Base-by-base conservation (phyloP, 2,888 invertebrate species). In the Pecten maximus region DNA sequence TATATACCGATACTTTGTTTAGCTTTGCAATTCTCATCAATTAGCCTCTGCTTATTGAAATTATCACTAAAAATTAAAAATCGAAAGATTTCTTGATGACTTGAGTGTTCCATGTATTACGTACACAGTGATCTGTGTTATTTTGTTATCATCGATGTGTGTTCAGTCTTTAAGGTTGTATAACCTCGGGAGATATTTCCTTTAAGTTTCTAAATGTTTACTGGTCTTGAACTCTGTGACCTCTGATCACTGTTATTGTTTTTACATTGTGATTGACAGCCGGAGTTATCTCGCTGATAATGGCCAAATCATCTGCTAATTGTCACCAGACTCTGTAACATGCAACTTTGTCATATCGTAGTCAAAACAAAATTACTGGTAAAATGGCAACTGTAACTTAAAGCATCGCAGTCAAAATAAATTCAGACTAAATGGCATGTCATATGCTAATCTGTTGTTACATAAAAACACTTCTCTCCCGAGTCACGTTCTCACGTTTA, bases 331-430 rank as follows among this genome's bases (percentile, higher is more conserved):
- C 35, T 35, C 35, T 74, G 35, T 74, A 35, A 15, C 74, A 19
- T 74, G 35, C 16, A 35, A 74, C 74, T 74, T 74, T 15, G 12
- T 10, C 44, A 44, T 28, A 2, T 28, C 35, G 23, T 74, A 74
- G 74, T 74, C 74, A 28, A 74, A 74, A 74, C 74, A 74, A 74
- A 74, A 74, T 74, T 74, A 74, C 44, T 74, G 74, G 8, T 74
- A 74, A 74, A 74, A 74, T 74, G 74, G 74, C 74, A 74, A 15
- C 35, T 74, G 74, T 74, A 74, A 35, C 74, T 74, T 35, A 74
- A 8, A 74, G 74, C 74, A 74, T 74, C 23, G 35, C 74, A 74
- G 74, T 74, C 74, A 74, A 74, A 74, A 74, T 74, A 74, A 74
- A 74, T 74, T 74, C 35, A 19, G 19, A 35, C n/a, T 60, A 60